These are phyloP conservation scores for Axis porcinus DNA, from an alignment of 2,113 vertebrate genomes.

Conservation along the genomic window DNA sequence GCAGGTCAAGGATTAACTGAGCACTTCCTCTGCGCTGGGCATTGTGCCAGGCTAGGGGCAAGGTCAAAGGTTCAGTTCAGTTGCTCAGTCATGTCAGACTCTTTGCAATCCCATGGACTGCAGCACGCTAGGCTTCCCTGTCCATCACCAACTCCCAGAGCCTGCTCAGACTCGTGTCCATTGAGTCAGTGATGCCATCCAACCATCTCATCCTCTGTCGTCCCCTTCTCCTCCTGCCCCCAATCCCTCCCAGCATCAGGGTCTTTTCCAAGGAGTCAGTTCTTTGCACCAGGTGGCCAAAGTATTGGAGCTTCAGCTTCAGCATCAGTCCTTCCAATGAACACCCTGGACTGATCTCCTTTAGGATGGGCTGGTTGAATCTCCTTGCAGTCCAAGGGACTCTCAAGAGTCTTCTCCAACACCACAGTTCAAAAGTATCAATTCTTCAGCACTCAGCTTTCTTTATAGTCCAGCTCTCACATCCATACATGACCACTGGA, in stretches of 20 bases:
- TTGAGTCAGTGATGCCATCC: background rate
- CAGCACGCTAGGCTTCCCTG: background rate
- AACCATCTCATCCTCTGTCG: background rate
- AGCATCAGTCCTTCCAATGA: background rate
- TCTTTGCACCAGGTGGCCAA: background rate
- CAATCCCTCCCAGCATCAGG: background rate
- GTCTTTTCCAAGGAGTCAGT: background rate
- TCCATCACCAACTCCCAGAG: background rate
- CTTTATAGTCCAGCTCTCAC: background rate
- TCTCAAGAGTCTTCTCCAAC: background rate
- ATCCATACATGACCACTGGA: background rate
- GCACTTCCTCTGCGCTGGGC: rapidly evolving
- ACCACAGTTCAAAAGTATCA: background rate
- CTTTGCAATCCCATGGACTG: background rate
- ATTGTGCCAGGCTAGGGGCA: background rate
- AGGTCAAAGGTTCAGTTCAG: background rate
- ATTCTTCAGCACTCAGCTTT: rapidly evolving
- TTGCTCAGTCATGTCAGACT: background rate
- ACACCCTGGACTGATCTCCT: rapidly evolving
- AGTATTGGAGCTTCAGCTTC: background rate
- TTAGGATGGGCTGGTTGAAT: background rate
- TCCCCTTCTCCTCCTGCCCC: background rate
- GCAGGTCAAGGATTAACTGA: rapidly evolving
- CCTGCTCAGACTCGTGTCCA: background rate
- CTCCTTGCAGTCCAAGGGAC: background rate